Evolutionary conservation across 2,797 vertebrate species (phyloP), one percentile per base, ranked within the genome.

Genomic region (Bradypus variegatus): DNA sequence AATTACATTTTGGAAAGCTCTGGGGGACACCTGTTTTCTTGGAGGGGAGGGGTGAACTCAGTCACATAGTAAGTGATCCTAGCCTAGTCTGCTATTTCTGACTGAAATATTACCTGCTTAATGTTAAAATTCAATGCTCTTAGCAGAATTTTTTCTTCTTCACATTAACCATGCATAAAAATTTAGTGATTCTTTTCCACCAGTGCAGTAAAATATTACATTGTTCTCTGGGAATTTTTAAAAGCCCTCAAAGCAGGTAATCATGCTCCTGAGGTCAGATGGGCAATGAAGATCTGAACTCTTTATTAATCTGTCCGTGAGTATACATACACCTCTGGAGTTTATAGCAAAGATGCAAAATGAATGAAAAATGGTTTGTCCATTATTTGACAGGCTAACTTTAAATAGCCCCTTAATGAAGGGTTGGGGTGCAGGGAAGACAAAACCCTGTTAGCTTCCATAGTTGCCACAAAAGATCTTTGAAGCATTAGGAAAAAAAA

Each of bases 1-100:
- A 16, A 87, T 5, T 73, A 58, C 64, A 67, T 86, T 95, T 62
- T 23, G 67, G 78, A 90, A 91, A 91, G 55, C 84, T 91, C 79
- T 76, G 41, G 50, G 60, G 82, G 38, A 29, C 21, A 18, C 41
- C 65, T 81, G 70, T 53, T 73, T 45, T 84, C 93, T 87, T 10
- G 29, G 75, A 53, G 78, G 62, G 48, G 36, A 45, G 18, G 3
- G 18, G 36, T 70, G 48, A 50, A 23, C 19, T 53, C 1, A 93
- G 38, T 77, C 33, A 77, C 19, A 21, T 27, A 94, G 45, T 9
- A 77, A 62, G 14, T 23, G 65, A 86, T 80, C 65, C 69, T 85
- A 77, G 50, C 25, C 14, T 15, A 41, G n/a, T 67, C 11, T 16
- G 19, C 41, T 91, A 53, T 92, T 91, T 62, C 48, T 89, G 50